Conservation (phyloP, 1,140 invertebrate species). For the Neoseiulus cucumeris region DNA sequence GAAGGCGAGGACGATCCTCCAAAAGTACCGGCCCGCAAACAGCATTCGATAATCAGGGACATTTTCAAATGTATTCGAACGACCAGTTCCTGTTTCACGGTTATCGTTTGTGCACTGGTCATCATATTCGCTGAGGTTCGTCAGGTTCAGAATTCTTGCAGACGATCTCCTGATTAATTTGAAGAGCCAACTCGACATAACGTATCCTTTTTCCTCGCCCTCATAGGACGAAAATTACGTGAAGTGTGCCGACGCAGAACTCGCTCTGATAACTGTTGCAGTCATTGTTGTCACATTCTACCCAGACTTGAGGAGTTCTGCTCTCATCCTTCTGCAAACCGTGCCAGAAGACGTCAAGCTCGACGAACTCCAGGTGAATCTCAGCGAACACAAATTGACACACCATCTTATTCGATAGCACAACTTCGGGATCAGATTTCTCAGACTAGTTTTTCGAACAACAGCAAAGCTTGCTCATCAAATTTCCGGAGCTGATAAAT, state of each 20-base stretch:
- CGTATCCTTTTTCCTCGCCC: too few relatives aligned
- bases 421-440: too few relatives aligned
- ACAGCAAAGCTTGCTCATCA: constrained; percentile 15
- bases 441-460: background rate
- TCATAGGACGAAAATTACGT: background rate
- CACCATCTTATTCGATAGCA: background rate
- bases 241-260: constrained; percentile 16
- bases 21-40: background rate
- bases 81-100: constrained; percentile 39
- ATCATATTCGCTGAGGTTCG: constrained; percentile 33
- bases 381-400: constrained; percentile 34
- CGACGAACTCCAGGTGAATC: constrained; percentile 56
- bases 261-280: constrained; percentile 31
- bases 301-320: constrained; percentile 58
- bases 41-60: background rate
- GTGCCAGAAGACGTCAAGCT: constrained; percentile 61
- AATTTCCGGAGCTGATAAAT: constrained; percentile 61
- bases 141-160: too few relatives aligned
- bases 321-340: constrained; percentile 53
- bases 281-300: constrained; percentile 42
- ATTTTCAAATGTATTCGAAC: background rate
- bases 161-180: too few relatives aligned
- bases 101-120: constrained; percentile 62
- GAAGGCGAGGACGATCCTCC: background rate
- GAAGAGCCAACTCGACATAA: too few relatives aligned